These are phyloP conservation scores for Drosophila ogumai DNA, from an alignment of 1,140 invertebrate species.

Conservation along the genomic window DNA sequence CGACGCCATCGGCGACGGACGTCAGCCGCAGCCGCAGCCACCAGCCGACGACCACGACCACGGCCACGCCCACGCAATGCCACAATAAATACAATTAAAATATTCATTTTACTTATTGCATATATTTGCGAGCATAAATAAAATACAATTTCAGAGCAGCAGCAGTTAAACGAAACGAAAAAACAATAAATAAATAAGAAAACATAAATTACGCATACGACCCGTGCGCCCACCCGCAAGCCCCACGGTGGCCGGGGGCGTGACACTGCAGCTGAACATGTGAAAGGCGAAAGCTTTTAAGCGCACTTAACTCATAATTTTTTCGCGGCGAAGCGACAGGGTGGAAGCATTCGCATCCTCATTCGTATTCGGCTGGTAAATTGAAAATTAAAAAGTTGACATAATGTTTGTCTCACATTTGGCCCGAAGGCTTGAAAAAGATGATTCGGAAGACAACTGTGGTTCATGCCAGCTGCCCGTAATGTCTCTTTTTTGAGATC, in stretches of 20 bases:
- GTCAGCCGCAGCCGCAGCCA: conserved; percentile 40
- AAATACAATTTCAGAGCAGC: conserved; percentile 62
- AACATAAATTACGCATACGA: conserved; percentile 72
- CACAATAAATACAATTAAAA: conserved; percentile 80
- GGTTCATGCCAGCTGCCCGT: background rate
- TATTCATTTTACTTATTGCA: conserved; percentile 74
- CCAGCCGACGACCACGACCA: conserved; percentile 8
- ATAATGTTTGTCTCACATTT: conserved; percentile 55
- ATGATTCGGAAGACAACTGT: conserved; percentile 10
- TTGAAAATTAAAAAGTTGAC: conserved; percentile 80
- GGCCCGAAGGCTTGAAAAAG: conserved; percentile 12
- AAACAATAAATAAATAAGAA: conserved; percentile 73
- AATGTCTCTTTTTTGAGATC: background rate
- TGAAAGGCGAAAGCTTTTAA: conserved; percentile 80
- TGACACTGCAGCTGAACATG: conserved; percentile 50
- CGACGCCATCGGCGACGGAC: conserved; percentile 28
- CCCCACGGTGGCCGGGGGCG: conserved; percentile 1
- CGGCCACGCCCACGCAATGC: conserved; percentile 32
- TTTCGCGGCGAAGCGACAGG: conserved; percentile 27
- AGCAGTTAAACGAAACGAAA: conserved; percentile 36
- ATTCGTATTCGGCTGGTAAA: conserved; percentile 54
- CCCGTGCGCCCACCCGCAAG: conserved; percentile 23
- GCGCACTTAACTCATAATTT: conserved; percentile 82
- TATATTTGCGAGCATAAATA: conserved; percentile 71
- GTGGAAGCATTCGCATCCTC: conserved; percentile 31